Conservation (phyloP, 2,797 vertebrate genomes). For the Malacoctenus gilli region DNA sequence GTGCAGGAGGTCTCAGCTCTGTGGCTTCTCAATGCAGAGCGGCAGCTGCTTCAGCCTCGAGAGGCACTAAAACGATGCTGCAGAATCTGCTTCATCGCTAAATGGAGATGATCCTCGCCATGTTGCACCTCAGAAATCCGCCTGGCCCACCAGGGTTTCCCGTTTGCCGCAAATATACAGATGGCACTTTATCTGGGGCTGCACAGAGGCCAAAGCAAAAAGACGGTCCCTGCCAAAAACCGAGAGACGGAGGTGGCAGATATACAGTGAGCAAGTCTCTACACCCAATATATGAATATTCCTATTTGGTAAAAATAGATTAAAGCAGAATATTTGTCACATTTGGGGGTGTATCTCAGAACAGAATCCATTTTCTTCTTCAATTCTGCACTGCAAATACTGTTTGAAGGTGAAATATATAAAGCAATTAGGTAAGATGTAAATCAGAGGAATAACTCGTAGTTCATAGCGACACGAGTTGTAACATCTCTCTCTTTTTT, state of each 20-base stretch:
- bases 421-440: too few relatives aligned
- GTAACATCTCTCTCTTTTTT: too few relatives aligned
- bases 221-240: conserved; percentile 12
- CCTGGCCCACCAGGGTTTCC: conserved; percentile 13
- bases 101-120: conserved; percentile 35
- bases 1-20: conserved; percentile 19
- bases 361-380: too few relatives aligned
- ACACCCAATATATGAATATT: too few relatives aligned
- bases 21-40: conserved; percentile 12
- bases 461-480: too few relatives aligned
- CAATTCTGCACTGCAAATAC: too few relatives aligned
- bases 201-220: conserved; percentile 12
- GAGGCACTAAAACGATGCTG: conserved; percentile 21
- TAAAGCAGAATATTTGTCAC: too few relatives aligned
- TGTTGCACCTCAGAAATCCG: conserved; percentile 36
- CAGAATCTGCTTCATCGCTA: conserved; percentile 35
- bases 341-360: too few relatives aligned
- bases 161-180: conserved; percentile 13
- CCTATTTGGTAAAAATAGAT: too few relatives aligned
- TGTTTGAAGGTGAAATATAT: too few relatives aligned
- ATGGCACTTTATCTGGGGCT: conserved; percentile 38
- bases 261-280: neutral
- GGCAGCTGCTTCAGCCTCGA: conserved; percentile 33
- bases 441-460: too few relatives aligned
- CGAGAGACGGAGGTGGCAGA: conserved; percentile 1